Conservation (phyloP, 2,113 vertebrate genomes). For the Blennius ocellaris region DNA sequence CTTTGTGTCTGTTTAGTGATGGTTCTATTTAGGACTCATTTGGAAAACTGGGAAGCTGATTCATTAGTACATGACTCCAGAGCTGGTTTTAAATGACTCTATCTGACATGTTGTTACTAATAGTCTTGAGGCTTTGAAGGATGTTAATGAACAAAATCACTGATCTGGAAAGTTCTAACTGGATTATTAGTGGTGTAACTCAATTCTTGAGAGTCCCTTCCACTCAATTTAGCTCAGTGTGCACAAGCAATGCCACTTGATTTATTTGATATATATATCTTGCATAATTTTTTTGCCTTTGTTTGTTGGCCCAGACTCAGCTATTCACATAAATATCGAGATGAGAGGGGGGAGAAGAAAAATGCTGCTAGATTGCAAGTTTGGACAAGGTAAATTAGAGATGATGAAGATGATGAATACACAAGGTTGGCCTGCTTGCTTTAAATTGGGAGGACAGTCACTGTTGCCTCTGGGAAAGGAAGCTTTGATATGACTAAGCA, state of each 20-base stretch:
- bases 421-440: constrained; percentile 11
- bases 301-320: constrained; percentile 26
- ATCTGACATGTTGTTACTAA: constrained; percentile 70
- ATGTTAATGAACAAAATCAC: constrained; percentile 74
- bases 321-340: constrained; percentile 11
- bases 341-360: neutral
- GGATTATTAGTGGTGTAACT: constrained; percentile 69
- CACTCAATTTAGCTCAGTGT: constrained; percentile 68
- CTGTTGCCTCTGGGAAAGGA: constrained; percentile 7
- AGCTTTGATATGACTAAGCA: neutral
- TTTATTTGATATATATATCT: constrained; percentile 65
- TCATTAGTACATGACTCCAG: constrained; percentile 61
- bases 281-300: constrained; percentile 56
- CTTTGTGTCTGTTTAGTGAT: constrained; percentile 33
- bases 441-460: constrained; percentile 14
- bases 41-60: constrained; percentile 56
- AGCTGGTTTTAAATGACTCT: constrained; percentile 69
- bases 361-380: constrained; percentile 22
- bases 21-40: constrained; percentile 52
- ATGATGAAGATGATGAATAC: constrained; percentile 38
- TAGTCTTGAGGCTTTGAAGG: constrained; percentile 66
- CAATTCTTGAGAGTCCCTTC: constrained; percentile 61
- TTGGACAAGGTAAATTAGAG: constrained; percentile 29
- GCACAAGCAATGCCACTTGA: constrained; percentile 55
- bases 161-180: constrained; percentile 74